Evolutionary conservation across 2,888 invertebrate species (phyloP).

Genomic region (Holacanthella duospinosa): DNA sequence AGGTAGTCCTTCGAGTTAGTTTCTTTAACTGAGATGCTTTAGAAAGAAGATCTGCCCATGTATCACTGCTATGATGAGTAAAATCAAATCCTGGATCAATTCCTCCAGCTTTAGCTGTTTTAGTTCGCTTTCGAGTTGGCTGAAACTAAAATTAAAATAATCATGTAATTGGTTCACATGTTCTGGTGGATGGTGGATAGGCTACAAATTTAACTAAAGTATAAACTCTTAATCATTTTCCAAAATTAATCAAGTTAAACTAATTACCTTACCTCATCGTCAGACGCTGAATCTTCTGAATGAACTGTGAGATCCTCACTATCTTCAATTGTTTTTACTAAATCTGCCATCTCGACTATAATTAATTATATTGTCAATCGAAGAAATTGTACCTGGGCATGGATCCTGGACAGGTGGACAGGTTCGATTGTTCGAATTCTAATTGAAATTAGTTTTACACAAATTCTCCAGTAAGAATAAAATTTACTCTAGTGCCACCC

Average conservation of each 20-base stretch:
- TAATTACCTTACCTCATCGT: conserved; percentile 40
- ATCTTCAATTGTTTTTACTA: conserved; percentile 74
- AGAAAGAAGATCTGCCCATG: conserved; percentile 70
- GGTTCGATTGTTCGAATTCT: too few relatives aligned
- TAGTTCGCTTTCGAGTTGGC: conserved; percentile 57
- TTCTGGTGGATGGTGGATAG: neutral
- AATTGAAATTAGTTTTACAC: too few relatives aligned
- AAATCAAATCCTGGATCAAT: conserved; percentile 75
- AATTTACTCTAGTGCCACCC: too few relatives aligned
- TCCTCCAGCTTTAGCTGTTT: conserved; percentile 58
- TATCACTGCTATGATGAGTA: conserved; percentile 63
- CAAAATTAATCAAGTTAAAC: neutral
- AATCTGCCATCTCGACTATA: conserved; percentile 47
- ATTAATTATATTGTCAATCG: too few relatives aligned
- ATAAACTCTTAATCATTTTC: neutral
- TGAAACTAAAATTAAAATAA: conserved; percentile 54
- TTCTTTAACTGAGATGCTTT: conserved; percentile 63
- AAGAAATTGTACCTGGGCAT: too few relatives aligned
- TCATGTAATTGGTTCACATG: conserved; percentile 14
- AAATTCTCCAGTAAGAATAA: too few relatives aligned
- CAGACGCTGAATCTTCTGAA: conserved; percentile 47
- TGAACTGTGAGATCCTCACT: conserved; percentile 68
- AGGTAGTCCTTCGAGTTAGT: conserved; percentile 70
- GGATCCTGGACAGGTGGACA: too few relatives aligned
- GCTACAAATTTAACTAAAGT: neutral